These are phyloP conservation scores for Thecophora atra DNA, from an alignment of 2,888 invertebrate genomes.

Conservation along the genomic window DNA sequence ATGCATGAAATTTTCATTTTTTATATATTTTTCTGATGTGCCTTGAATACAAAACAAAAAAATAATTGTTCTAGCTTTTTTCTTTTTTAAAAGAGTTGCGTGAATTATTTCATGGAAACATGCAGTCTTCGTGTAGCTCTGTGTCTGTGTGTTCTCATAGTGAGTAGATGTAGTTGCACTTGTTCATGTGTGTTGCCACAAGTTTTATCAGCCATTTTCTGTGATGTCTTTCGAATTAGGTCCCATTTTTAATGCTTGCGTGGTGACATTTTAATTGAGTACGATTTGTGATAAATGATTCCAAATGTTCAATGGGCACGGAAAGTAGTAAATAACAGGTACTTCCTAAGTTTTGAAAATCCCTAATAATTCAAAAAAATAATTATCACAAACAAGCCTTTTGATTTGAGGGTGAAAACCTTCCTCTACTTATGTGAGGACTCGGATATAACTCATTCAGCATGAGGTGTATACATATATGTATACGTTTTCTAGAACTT, in stretches of 20 bases:
- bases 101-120: constrained; percentile 46
- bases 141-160: neutral
- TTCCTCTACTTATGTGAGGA: too few species aligned
- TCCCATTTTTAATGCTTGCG: constrained; percentile 19
- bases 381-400: too few species aligned
- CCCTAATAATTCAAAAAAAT: too few species aligned
- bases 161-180: neutral
- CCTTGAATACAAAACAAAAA: neutral
- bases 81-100: constrained; percentile 38
- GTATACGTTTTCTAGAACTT: too few species aligned
- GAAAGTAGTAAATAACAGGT: neutral
- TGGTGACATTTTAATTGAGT: constrained; percentile 35
- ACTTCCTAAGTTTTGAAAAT: neutral
- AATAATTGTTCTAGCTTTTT: neutral
- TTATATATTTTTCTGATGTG: too few species aligned
- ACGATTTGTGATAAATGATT: constrained; percentile 24
- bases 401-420: too few species aligned
- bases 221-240: constrained; percentile 2
- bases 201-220: constrained; percentile 22
- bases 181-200: neutral
- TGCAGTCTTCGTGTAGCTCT: constrained; percentile 15
- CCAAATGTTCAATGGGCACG: neutral
- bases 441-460: too few species aligned
- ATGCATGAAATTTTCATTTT: neutral
- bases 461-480: too few species aligned